Conservation (phyloP, 2,113 vertebrate genomes). For the Pterocles burchelli region DNA sequence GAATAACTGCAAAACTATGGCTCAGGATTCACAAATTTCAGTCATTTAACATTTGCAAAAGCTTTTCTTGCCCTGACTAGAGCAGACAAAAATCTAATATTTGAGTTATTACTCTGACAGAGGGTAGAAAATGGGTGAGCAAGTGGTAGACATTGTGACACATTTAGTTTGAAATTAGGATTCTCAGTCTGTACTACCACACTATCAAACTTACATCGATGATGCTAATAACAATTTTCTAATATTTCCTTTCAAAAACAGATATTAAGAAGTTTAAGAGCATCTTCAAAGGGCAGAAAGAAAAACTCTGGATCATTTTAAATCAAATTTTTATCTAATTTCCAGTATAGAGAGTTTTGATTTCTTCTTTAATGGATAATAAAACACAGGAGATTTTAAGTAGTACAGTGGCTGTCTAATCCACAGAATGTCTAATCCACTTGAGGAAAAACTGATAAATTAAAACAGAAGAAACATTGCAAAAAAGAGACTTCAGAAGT, state of each 20-base stretch:
- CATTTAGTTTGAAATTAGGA: neutral
- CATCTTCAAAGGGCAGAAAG: neutral
- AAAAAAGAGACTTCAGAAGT: neutral
- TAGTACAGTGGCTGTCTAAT: neutral
- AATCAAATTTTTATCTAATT: neutral
- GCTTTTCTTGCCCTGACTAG: neutral
- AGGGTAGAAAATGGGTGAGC: neutral
- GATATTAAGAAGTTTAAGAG: neutral
- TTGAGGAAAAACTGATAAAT: neutral
- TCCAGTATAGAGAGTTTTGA: neutral
- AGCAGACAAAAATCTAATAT: neutral
- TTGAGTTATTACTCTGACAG: neutral
- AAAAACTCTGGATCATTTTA: neutral
- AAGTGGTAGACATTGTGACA: neutral
- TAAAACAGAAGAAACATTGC: neutral
- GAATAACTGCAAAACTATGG: neutral
- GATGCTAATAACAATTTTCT: neutral
- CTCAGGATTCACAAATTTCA: neutral
- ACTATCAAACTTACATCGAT: neutral
- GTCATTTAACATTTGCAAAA: neutral
- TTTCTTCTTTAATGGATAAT: neutral
- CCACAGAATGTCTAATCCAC: neutral
- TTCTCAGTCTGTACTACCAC: neutral
- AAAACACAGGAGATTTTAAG: neutral
- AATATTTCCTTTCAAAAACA: neutral